Percentiles rank a stretch among this genome's conserved stretches.
Evolutionary conservation across 2,113 vertebrate species (phyloP).

Genomic region (Leptobrachium leishanense): DNA sequence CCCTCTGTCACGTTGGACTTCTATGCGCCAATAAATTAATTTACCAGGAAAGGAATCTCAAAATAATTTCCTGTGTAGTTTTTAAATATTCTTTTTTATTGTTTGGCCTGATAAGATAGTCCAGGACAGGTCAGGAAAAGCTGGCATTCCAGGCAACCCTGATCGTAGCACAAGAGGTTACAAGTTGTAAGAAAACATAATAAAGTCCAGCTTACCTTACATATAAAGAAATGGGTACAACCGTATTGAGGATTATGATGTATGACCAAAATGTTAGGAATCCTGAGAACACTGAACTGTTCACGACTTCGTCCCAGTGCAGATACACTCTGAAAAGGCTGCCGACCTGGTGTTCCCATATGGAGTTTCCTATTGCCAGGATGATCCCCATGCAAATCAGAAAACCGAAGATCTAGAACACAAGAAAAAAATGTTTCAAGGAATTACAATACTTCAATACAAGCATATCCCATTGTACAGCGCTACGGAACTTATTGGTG

Average conservation of each 20-base stretch:
- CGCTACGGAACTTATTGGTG: no score
- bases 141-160: neutral
- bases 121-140: no score
- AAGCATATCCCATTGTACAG: no score
- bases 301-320: constrained; percentile 59
- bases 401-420: constrained; percentile 75
- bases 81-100: no score
- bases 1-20: no score
- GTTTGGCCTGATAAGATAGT: no score
- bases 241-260: constrained; percentile 75
- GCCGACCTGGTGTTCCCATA: constrained; percentile 71
- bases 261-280: constrained; percentile 80
- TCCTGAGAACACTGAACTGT: constrained; percentile 66
- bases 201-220: constrained; percentile 67
- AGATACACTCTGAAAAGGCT: constrained; percentile 63
- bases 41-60: no score
- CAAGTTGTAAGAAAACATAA: neutral
- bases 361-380: constrained; percentile 71
- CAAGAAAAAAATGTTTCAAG: constrained; percentile 39
- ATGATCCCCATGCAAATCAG: constrained; percentile 72
- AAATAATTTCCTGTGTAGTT: no score
- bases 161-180: neutral
- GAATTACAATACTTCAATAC: neutral
- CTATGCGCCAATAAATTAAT: no score
- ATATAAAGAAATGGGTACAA: constrained; percentile 78